These are phyloP conservation scores for Ifrita kowaldi DNA, from an alignment of 2,113 vertebrate genomes.

Conservation along the genomic window DNA sequence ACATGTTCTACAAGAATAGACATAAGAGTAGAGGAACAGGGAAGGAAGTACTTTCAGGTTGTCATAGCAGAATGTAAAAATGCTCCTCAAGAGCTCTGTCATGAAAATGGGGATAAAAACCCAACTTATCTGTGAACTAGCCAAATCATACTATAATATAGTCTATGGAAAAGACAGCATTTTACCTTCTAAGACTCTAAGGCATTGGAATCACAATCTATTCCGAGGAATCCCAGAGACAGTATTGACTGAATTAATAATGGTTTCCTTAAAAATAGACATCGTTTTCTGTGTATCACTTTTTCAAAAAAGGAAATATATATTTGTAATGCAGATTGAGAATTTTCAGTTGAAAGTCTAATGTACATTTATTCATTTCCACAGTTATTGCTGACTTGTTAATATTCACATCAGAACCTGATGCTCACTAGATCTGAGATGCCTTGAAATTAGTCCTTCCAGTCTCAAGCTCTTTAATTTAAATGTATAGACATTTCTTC, in stretches of 20 bases:
- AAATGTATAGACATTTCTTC: not conserved
- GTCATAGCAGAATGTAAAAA: not conserved
- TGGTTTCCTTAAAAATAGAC: not conserved
- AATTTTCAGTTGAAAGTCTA: not conserved
- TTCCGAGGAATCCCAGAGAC: not conserved
- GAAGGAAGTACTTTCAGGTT: not conserved
- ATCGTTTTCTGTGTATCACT: accelerated
- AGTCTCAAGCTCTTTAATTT: not conserved
- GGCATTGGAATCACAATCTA: not conserved
- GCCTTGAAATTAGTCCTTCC: not conserved
- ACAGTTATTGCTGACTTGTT: slow-evolving; percentile 8
- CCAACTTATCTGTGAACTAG: not conserved
- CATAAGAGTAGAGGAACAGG: not conserved
- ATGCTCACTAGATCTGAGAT: slow-evolving; percentile 40
- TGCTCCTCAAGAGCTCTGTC: not conserved
- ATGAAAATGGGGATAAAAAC: not conserved
- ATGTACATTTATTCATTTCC: not conserved
- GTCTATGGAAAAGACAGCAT: not conserved
- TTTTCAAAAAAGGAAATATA: not conserved
- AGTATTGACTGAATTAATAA: not conserved
- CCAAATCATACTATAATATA: not conserved
- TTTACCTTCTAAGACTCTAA: not conserved
- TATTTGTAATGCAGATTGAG: not conserved
- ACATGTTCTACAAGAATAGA: not conserved
- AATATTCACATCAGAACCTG: slow-evolving; percentile 6